Conservation (phyloP, 2,888 invertebrate genomes). For the Euclidia mi region DNA sequence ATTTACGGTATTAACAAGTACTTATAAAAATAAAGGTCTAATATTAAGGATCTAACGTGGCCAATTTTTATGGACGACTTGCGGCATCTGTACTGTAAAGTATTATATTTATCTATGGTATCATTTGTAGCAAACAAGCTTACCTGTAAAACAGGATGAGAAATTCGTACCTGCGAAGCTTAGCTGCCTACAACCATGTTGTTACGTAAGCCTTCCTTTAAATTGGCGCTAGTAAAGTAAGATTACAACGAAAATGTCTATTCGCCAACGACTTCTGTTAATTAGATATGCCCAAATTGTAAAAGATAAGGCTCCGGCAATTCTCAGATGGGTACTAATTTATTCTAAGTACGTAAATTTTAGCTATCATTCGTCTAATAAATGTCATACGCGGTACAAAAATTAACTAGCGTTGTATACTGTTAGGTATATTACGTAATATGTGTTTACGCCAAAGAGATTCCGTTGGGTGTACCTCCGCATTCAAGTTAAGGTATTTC, state of each 20-base stretch:
- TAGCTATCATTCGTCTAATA: constrained; percentile 18
- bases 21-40: no score
- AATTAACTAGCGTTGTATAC: constrained; percentile 22
- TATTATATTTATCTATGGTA: no score
- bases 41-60: no score
- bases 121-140: constrained; percentile 19
- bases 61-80: no score
- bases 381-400: constrained; percentile 28
- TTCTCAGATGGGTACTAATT: constrained; percentile 22
- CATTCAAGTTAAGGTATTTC: constrained; percentile 29
- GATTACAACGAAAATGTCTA: constrained; percentile 11
- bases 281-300: constrained; percentile 16
- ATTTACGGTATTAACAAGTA: no score
- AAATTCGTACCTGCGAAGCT: neutral
- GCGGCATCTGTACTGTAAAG: no score
- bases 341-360: constrained; percentile 22
- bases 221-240: constrained; percentile 3
- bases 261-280: constrained; percentile 1
- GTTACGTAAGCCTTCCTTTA: neutral
- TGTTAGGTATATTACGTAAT: constrained; percentile 16
- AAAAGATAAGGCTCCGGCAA: constrained; percentile 15
- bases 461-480: constrained; percentile 22
- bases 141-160: neutral
- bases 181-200: neutral
- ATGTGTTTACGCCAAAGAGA: constrained; percentile 27